Evolutionary conservation across 1,140 invertebrate species (phyloP).

Genomic region (Bombus waltoni): DNA sequence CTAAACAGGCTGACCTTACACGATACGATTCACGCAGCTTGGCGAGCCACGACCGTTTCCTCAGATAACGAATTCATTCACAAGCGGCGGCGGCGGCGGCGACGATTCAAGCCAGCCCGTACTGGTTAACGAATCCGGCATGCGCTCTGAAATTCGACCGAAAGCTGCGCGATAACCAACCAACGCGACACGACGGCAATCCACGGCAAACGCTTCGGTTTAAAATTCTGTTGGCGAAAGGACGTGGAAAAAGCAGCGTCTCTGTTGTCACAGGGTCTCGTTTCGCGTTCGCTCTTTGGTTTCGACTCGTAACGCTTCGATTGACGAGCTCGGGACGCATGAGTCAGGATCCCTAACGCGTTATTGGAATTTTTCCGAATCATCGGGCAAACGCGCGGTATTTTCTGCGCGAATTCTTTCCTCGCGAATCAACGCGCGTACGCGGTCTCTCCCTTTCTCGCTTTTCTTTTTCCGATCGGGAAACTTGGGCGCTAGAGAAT

Average conservation of each 20-base stretch:
- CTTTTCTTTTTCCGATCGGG: neutral
- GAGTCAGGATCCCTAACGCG: slow-evolving; percentile 40
- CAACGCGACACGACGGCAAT: no score
- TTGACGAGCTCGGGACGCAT: slow-evolving; percentile 27
- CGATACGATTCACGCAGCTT: slow-evolving; percentile 63
- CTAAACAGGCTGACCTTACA: slow-evolving; percentile 53
- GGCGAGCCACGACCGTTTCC: slow-evolving; percentile 67
- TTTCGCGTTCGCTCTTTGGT: slow-evolving; percentile 12
- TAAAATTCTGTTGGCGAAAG: neutral
- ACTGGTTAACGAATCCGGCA: slow-evolving; percentile 35
- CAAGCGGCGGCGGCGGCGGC: slow-evolving; percentile 53
- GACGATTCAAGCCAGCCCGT: slow-evolving; percentile 62
- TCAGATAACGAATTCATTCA: slow-evolving; percentile 80
- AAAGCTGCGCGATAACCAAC: neutral
- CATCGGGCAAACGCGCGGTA: slow-evolving; percentile 37
- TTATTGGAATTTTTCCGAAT: slow-evolving; percentile 51
- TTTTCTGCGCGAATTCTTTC: slow-evolving; percentile 28
- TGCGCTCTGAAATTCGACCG: slow-evolving; percentile 7
- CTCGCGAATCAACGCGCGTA: slow-evolving; percentile 22
- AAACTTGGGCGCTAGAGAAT: neutral
- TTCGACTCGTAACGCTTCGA: slow-evolving; percentile 11
- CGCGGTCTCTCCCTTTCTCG: neutral
- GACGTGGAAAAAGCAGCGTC: neutral
- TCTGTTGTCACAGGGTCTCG: neutral
- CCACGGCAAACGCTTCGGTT: no score